phyloP scores from a whole-genome alignment of 2,888 invertebrate genomes.

The Drosophila mercatorum region DNA sequence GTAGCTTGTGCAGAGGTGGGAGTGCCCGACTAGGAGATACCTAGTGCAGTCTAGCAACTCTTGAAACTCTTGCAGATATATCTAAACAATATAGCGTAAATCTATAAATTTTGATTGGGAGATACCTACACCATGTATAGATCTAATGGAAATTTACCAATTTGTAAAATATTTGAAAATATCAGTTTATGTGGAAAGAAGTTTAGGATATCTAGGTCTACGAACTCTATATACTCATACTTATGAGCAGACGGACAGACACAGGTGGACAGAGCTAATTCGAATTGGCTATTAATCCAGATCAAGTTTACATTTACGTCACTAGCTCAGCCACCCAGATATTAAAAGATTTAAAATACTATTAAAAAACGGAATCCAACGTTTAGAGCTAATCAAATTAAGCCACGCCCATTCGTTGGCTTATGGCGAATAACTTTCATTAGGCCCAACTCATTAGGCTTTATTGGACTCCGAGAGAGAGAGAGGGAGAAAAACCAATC shows the following conservation, averaged over 20 bases:
- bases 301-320: neutral
- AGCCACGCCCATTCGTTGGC: neutral
- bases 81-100: too few relatives aligned
- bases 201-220: too few relatives aligned
- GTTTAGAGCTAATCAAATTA: conserved; percentile 4
- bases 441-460: conserved; percentile 30
- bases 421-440: conserved; percentile 24
- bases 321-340: too few relatives aligned
- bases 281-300: neutral
- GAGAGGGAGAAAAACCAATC: conserved; percentile 2
- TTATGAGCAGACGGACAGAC: too few relatives aligned
- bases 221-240: too few relatives aligned
- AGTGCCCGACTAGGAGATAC: neutral
- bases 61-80: too few relatives aligned
- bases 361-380: neutral
- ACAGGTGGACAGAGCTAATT: neutral
- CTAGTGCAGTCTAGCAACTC: too few relatives aligned
- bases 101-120: too few relatives aligned
- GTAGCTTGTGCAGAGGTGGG: neutral
- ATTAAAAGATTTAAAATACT: neutral
- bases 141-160: too few relatives aligned
- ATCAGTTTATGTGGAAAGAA: too few relatives aligned
- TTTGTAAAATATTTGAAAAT: too few relatives aligned
- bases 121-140: too few relatives aligned
- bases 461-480: conserved; percentile 23